A percentile compares a stretch with the other conserved stretches of the same genome.
phyloP scores from a whole-genome alignment of 2,113 vertebrate genomes.

The Bathybates hornii region DNA sequence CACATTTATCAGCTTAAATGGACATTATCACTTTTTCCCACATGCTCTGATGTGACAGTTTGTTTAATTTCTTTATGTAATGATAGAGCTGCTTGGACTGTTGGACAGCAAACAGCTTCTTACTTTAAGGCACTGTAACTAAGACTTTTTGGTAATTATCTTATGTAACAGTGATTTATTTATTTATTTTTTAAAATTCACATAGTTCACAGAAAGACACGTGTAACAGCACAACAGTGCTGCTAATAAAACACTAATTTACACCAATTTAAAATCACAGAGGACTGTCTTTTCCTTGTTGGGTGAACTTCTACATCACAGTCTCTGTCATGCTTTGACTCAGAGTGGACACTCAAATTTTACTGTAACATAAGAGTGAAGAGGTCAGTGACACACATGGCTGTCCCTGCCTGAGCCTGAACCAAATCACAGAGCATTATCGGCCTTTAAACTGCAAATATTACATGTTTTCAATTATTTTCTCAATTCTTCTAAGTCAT shows the following conservation, averaged over 20 bases:
- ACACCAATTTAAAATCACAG: not conserved
- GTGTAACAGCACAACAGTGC: not conserved
- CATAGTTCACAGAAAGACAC: not conserved
- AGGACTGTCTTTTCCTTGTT: not conserved
- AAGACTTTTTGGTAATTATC: not conserved
- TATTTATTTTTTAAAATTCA: not conserved
- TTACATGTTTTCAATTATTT: not conserved
- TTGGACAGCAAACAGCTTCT: not conserved
- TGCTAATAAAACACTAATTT: not conserved
- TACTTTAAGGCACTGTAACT: not conserved
- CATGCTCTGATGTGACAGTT: accelerated
- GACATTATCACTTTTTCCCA: not conserved
- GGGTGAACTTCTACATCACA: not conserved
- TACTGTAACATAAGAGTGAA: not conserved
- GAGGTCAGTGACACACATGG: not conserved
- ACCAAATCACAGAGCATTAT: not conserved
- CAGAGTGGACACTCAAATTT: not conserved
- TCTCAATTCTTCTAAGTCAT: not conserved
- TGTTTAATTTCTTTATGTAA: not conserved
- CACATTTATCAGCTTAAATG: not conserved
- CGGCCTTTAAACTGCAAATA: not conserved
- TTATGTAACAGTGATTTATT: not conserved
- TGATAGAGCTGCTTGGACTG: not conserved
- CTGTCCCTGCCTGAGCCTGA: not conserved
- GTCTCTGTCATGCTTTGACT: not conserved